A percentile compares a stretch with the other conserved stretches of the same genome.
Evolutionary conservation across 1,140 invertebrate species (phyloP).

Genomic region (Epicauta chinensis): DNA sequence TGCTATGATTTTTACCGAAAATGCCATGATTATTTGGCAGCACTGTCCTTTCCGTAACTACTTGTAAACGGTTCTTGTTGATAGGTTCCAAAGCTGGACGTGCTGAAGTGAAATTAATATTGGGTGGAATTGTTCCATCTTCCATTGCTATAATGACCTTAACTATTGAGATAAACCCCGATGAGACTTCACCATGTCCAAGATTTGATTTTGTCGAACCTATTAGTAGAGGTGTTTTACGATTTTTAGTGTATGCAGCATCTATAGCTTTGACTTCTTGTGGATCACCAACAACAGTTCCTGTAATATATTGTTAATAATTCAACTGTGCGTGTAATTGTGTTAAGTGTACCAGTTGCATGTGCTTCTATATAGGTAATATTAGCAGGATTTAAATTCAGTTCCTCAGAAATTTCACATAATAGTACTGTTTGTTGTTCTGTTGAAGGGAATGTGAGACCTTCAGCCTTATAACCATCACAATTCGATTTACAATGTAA

Average conservation of each 20-base stretch:
- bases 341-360: conserved; percentile 59
- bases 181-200: conserved; percentile 87
- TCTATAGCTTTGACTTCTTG: conserved; percentile 86
- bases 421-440: conserved; percentile 72
- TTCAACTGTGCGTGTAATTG: too few relatives aligned
- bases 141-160: conserved; percentile 76
- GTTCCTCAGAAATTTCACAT: conserved; percentile 78
- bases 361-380: conserved; percentile 87
- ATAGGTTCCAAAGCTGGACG: conserved; percentile 69
- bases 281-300: conserved; percentile 71
- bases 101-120: conserved; percentile 68
- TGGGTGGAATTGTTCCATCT: conserved; percentile 66
- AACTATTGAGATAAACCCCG: conserved; percentile 75
- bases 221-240: conserved; percentile 65
- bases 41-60: conserved; percentile 59
- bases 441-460: conserved; percentile 88
- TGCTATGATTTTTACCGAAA: conserved; percentile 34
- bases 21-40: conserved; percentile 52
- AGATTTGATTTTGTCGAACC: conserved; percentile 92
- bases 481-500: conserved; percentile 65
- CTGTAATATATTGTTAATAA: too few relatives aligned
- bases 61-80: conserved; percentile 60
- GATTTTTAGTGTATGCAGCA: conserved; percentile 66
- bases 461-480: conserved; percentile 70
- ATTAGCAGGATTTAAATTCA: conserved; percentile 59